Conservation (phyloP, 2,113 vertebrate genomes). For the Falco punctatus region DNA sequence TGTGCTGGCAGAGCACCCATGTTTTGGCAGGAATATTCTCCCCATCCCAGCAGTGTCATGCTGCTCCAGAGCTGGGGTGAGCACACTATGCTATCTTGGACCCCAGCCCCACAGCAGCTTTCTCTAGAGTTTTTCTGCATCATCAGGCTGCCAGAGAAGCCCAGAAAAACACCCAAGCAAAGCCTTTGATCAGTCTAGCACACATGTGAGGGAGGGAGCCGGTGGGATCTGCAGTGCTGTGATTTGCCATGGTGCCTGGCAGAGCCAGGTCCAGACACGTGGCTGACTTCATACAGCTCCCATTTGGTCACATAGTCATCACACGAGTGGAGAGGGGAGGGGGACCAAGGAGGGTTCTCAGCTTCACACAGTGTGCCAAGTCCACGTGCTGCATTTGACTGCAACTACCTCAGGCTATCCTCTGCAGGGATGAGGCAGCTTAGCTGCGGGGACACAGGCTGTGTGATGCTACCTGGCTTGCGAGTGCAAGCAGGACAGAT, state of each 20-base stretch:
- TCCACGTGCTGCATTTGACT: neutral
- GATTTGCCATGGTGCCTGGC: neutral
- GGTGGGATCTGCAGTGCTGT: neutral
- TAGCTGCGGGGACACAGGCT: neutral
- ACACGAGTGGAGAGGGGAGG: neutral
- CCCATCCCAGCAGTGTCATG: neutral
- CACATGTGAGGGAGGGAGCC: neutral
- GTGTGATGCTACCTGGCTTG: neutral
- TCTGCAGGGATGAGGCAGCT: neutral
- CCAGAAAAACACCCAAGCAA: neutral
- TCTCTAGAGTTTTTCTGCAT: neutral
- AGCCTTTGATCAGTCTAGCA: neutral
- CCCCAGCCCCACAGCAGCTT: neutral
- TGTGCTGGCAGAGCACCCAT: neutral
- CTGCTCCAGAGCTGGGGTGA: neutral
- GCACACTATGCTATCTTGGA: neutral
- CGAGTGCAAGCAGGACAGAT: neutral
- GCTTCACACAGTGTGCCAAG: neutral
- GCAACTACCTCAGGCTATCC: neutral
- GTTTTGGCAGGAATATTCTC: neutral
- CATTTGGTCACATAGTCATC: rapidly evolving
- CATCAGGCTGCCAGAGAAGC: neutral
- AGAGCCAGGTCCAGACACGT: neutral
- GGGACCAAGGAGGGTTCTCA: rapidly evolving
- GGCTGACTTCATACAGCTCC: neutral